Base-by-base conservation (phyloP, 1,140 invertebrate genomes). In the Neocloeon triangulifer region DNA sequence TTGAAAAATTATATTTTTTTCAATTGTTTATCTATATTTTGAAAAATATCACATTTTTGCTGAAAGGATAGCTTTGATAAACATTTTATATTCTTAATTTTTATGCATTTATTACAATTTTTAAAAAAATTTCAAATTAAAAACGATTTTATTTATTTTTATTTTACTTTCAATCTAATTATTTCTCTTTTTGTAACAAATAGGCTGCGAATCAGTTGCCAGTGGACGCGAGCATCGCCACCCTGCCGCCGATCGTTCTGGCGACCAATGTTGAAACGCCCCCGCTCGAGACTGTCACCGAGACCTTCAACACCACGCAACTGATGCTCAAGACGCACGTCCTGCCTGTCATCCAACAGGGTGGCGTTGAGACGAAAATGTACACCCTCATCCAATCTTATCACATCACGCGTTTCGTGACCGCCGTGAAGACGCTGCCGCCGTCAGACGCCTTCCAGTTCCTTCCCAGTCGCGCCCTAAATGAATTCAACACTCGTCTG, bases 241-340 rank as follows among this genome's bases (percentile, higher is more conserved):
- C 79, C 1, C 53, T 86, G 3, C 80, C 79, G 9, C 65, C 79
- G 1, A 67, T 86, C 39, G 68, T 69, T 22, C 52, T 84, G 8
- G 68, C 71, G 5, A 64, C 66, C 8, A 69, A 71, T 35, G 62
- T 68, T 39, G 73, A 73, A 41, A 85, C 75, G 1, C 77, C 75
- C 14, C 73, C 77, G 1, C 48, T 88, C 31, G 76, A 85, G 56
- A 88, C 79, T 0, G 55, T 82, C n/a, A 85, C 77, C 0, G 80
- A 88, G 53, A 81, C 78, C 1, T 86, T 84, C 54, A 84, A 79
- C 35, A 84, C 81, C 4, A 84, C 79, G 0, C 76, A 85, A 50
- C 66, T 72, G 1, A 67, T 86, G 52, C 50, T 84, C 2, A 85
- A 85, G 47, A 86, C 81, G 0, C 78, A 85, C 41, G 66, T 89